A percentile compares a stretch with the other conserved stretches of the same genome.
Conservation (phyloP, 2,888 invertebrate genomes). For the Drosophila multiciliata region DNA sequence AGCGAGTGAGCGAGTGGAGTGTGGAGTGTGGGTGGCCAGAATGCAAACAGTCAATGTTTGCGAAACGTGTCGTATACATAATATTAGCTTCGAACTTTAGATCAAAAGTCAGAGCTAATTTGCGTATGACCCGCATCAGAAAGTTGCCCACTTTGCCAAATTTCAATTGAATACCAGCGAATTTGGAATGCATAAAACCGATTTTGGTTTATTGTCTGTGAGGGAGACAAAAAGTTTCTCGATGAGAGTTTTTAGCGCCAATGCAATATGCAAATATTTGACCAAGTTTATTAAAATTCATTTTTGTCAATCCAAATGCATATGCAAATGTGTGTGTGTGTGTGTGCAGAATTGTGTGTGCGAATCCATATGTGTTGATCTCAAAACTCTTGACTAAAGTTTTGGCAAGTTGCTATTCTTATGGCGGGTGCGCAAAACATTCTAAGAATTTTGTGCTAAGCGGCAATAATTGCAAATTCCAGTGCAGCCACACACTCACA, state of each 20-base stretch:
- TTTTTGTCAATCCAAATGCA: slow-evolving; percentile 65
- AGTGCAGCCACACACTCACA: slow-evolving; percentile 59
- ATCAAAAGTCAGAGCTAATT: slow-evolving; percentile 69
- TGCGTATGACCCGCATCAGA: slow-evolving; percentile 75
- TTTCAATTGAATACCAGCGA: slow-evolving; percentile 58
- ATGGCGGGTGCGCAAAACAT: slow-evolving; percentile 65
- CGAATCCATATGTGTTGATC: slow-evolving; percentile 37
- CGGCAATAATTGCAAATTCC: slow-evolving; percentile 80
- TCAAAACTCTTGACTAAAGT: slow-evolving; percentile 77
- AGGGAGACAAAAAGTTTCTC: slow-evolving; percentile 58
- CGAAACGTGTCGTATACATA: slow-evolving; percentile 59
- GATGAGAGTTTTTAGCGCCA: slow-evolving; percentile 75
- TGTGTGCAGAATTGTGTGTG: slow-evolving; percentile 7
- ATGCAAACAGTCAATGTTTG: slow-evolving; percentile 59
- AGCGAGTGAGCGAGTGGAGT: not conserved
- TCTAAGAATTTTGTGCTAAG: slow-evolving; percentile 75
- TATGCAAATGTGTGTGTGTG: slow-evolving; percentile 7
- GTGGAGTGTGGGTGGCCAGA: slow-evolving; percentile 2
- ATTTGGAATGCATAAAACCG: slow-evolving; percentile 53
- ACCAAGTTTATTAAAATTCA: slow-evolving; percentile 78
- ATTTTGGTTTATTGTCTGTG: slow-evolving; percentile 74
- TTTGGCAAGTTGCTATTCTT: slow-evolving; percentile 73
- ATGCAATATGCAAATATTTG: slow-evolving; percentile 79
- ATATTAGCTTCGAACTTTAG: slow-evolving; percentile 66
- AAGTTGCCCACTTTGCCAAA: slow-evolving; percentile 51